Base-by-base conservation (phyloP, 2,888 invertebrate genomes). In the Eupeodes latifasciatus region DNA sequence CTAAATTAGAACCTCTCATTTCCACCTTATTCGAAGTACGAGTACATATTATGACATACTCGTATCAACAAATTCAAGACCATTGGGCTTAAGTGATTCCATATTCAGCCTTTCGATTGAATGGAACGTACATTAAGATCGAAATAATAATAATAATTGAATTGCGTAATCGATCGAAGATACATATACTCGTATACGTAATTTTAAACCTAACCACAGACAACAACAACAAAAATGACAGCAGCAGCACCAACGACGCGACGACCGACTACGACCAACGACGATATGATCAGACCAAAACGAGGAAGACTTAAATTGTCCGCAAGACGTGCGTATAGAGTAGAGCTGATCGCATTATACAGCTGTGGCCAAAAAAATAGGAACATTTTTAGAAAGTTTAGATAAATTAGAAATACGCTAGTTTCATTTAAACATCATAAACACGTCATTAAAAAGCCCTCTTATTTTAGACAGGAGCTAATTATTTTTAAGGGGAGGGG, bases 181-280 rank as follows among this genome's bases (percentile, higher is more conserved):
- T 9, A 40, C 40, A 36, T 7, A 36, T 36, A 40, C 40, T 72
- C 14, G 49, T 49, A 5, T 14, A 47, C 27, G 27, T 84, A 62
- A 57, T 47, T 64, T 59, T n/a, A 77, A 86, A 75, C 85, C 53
- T 85, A 59, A 71, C 80, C 85, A 81, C 81, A 77, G 84, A 64
- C 84, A 84, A 75, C 71, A 71, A 76, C 81, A 76, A 72, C 16
- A 49, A 7, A n/a, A 51, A 67, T 40, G 40, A 9, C 11, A 51
- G 47, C 11, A 27, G 27, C 27, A 27, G 27, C 27, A 27, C 27
- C 27, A 27, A 27, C 27, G 3, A 27, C 27, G 27, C 27, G 27
- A 27, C 27, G 27, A 27, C 27, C 27, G 3, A 27, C 27, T 2
- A 27, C 27, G 12, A 27, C 27, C 27, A 27, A 27, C 27, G 27